Conservation (phyloP, 2,113 vertebrate genomes). For the Saguinus imperator region DNA sequence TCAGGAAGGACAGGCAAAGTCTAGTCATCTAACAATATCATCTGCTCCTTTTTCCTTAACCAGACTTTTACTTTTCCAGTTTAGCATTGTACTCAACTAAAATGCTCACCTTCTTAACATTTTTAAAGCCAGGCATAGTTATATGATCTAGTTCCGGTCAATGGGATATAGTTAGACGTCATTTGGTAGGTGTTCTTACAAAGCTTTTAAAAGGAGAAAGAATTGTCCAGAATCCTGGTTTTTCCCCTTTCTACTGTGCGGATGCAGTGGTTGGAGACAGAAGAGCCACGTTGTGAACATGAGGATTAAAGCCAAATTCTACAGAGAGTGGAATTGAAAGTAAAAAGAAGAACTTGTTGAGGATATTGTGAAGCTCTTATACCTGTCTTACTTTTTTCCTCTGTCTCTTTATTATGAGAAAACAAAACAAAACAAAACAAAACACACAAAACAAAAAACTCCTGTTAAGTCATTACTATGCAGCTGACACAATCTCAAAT, state of each 20-base stretch:
- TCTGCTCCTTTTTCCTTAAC: not conserved
- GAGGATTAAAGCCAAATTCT: not conserved
- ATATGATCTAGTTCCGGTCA: not conserved
- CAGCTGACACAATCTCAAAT: not conserved
- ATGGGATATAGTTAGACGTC: not conserved
- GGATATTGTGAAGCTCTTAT: not conserved
- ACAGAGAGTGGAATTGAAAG: not conserved
- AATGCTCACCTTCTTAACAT: not conserved
- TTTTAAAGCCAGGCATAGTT: not conserved
- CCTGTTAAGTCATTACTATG: not conserved
- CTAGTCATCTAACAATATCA: not conserved
- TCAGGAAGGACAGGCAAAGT: not conserved
- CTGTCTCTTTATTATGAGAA: not conserved
- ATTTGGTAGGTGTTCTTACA: not conserved
- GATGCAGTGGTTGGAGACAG: not conserved
- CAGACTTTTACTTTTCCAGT: not conserved
- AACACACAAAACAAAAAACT: too few species aligned
- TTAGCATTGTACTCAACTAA: not conserved
- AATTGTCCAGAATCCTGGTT: not conserved
- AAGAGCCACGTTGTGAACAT: not conserved
- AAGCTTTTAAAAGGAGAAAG: not conserved
- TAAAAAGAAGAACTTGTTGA: not conserved
- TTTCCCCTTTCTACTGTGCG: not conserved
- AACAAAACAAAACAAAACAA: not conserved
- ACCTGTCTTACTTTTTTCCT: not conserved